phyloP scores from a whole-genome alignment of 2,888 invertebrate species.

The Rhagonycha lutea region DNA sequence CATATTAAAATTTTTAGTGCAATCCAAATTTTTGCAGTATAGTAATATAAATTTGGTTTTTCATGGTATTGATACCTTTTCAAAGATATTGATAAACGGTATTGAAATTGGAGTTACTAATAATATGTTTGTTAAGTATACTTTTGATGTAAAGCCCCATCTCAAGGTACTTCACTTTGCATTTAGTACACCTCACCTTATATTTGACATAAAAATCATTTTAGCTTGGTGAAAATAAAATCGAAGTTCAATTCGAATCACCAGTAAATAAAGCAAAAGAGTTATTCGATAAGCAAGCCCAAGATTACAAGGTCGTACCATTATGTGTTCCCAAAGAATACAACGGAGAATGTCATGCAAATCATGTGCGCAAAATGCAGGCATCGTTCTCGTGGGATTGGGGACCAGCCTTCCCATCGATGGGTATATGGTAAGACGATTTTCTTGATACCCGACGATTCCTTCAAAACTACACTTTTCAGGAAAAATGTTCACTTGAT shows the following conservation, averaged over 20 bases:
- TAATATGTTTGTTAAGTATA: constrained; percentile 87
- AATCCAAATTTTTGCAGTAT: constrained; percentile 42
- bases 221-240: constrained; percentile 47
- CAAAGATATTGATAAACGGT: constrained; percentile 75
- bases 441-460: constrained; percentile 12
- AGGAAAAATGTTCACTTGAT: constrained; percentile 73
- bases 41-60: constrained; percentile 66
- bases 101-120: constrained; percentile 65
- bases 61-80: constrained; percentile 86
- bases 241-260: constrained; percentile 51
- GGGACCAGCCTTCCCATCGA: constrained; percentile 93
- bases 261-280: constrained; percentile 44
- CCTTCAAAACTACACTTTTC: constrained; percentile 38
- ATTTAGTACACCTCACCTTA: neutral
- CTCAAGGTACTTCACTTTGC: constrained; percentile 57
- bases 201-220: constrained; percentile 3
- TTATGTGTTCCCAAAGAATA: constrained; percentile 74
- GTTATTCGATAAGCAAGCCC: constrained; percentile 42
- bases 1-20: constrained; percentile 44
- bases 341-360: constrained; percentile 90
- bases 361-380: constrained; percentile 91
- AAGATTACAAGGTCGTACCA: constrained; percentile 66
- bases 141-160: constrained; percentile 67
- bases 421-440: constrained; percentile 81
- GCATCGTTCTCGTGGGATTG: constrained; percentile 96